These are phyloP conservation scores for Trachelipus rathkii DNA, from an alignment of 1,140 invertebrate species.

Conservation along the genomic window DNA sequence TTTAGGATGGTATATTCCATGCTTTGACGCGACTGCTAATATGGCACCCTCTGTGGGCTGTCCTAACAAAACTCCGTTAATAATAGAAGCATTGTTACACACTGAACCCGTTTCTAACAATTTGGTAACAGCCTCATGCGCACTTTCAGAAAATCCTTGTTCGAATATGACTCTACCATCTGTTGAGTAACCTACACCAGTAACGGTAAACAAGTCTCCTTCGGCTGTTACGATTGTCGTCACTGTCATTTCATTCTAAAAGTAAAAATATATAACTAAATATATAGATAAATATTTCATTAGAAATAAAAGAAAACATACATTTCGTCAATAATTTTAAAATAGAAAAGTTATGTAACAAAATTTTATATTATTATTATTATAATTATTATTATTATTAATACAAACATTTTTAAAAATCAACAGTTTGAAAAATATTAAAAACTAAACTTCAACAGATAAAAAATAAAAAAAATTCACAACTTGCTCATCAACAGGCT, in stretches of 20 bases:
- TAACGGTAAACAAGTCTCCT: conserved; percentile 65
- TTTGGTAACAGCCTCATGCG: conserved; percentile 41
- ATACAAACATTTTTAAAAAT: no score
- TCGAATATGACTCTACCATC: conserved; percentile 56
- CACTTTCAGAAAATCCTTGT: conserved; percentile 38
- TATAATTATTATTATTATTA: no score
- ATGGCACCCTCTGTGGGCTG: conserved; percentile 97
- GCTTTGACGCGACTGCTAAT: conserved; percentile 81
- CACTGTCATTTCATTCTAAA: conserved; percentile 95
- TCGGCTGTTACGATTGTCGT: conserved; percentile 90
- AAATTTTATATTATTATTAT: no score
- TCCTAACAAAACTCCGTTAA: conserved; percentile 72
- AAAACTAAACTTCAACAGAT: no score
- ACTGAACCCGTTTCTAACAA: conserved; percentile 57
- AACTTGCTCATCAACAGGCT: no score
- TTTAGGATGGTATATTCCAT: conserved; percentile 74
- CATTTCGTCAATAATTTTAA: no score
- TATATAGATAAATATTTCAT: no score
- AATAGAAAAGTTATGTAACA: no score
- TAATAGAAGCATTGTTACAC: conserved; percentile 94
- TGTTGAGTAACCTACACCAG: conserved; percentile 88
- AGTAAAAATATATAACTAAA: no score
- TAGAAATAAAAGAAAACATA: no score
- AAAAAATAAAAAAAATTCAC: no score
- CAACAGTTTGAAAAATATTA: no score